Evolutionary conservation across 2,888 invertebrate species (phyloP), one percentile per base, ranked within the genome.

Genomic region (Drosophila sordidula): DNA sequence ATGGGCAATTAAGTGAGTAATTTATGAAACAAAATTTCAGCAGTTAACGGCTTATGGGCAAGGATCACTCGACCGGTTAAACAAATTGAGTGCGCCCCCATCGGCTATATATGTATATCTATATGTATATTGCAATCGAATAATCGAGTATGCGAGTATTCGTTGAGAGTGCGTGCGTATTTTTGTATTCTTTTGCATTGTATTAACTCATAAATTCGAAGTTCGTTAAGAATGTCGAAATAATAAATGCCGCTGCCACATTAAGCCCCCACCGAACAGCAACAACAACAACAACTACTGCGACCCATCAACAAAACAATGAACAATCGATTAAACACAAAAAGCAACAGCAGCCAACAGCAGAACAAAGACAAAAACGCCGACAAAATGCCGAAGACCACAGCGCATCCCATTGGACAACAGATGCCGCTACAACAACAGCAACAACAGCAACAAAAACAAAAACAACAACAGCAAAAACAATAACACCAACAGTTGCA

Each of bases 181-280:
- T 69, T 77, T 45, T 63, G 62, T 69, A 47, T 78, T 75, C 75
- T 63, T 76, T 67, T 63, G 75, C 67, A 63, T 86, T 88, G 88
- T 83, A 83, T 86, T 86, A 83, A 83, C 89, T 84, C 91, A 90
- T 90, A 90, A 90, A 90, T 90, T 90, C 82, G 49, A 80, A 72
- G 79, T 89, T 85, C 86, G 82, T 90, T 90, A 85, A 89, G 90
- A 89, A 88, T 89, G 89, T 88, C 87, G 89, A 90, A 90, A 88
- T 82, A 87, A 89, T 88, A 84, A 90, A 89, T 87, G 87, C 86
- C 80, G 77, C 80, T 86, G 79, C 81, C 85, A 83, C 78, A 82
- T 89, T 88, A 88, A 84, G 87, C 66, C 61, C 50, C 80, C 63
- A 62, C 8, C 47, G 36, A 66, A 65, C 57, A 65, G 58, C 49